phyloP scores from a whole-genome alignment of 2,888 invertebrate species.

The Gryllus longicercus region DNA sequence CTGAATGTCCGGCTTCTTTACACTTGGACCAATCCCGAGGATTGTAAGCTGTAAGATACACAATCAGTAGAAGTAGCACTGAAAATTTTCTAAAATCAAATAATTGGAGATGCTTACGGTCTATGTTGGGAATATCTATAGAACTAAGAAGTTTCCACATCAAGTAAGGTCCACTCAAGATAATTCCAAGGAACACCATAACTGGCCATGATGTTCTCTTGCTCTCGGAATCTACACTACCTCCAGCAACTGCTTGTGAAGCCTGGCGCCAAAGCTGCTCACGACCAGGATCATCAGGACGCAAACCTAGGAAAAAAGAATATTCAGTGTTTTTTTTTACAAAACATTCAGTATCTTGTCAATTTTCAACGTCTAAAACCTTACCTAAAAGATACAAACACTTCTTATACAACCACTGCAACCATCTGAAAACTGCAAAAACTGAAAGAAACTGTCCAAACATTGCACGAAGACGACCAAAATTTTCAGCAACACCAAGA shows the following conservation, averaged over 20 bases:
- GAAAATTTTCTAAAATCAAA: constrained; percentile 35
- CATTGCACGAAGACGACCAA: constrained; percentile 76
- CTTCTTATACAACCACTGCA: constrained; percentile 77
- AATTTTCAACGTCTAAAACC: constrained; percentile 22
- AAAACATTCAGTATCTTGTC: neutral
- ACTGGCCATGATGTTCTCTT: constrained; percentile 76
- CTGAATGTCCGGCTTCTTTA: constrained; percentile 57
- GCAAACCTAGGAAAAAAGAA: constrained; percentile 42
- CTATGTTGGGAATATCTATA: constrained; percentile 20
- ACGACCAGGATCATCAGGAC: constrained; percentile 42
- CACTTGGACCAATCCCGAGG: constrained; percentile 62
- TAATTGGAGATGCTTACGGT: constrained; percentile 27
- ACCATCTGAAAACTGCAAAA: constrained; percentile 73
- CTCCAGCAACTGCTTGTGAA: constrained; percentile 47
- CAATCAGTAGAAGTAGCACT: neutral
- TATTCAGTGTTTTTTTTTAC: neutral
- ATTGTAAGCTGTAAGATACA: constrained; percentile 54
- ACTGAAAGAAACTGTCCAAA: constrained; percentile 85
- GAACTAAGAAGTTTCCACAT: constrained; percentile 71
- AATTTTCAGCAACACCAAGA: constrained; percentile 92
- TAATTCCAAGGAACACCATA: constrained; percentile 80
- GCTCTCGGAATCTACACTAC: constrained; percentile 37
- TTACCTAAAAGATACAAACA: constrained; percentile 66
- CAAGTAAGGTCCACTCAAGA: constrained; percentile 88
- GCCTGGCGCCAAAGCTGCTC: constrained; percentile 49